Evolutionary conservation across 2,797 vertebrate species (phyloP).

Genomic region (Esox masquinongy): DNA sequence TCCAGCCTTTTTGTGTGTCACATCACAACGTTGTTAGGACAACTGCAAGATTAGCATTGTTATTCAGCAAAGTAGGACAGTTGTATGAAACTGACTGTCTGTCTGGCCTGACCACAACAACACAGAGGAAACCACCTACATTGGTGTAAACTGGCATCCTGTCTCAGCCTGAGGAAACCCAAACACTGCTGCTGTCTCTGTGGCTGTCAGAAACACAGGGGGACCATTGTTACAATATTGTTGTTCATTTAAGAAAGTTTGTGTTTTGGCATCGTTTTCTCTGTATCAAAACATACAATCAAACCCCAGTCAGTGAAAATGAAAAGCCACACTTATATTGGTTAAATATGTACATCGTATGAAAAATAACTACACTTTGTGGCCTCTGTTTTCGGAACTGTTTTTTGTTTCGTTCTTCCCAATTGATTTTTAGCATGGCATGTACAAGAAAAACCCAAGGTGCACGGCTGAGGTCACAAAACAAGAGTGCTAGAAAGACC

Average conservation of each 20-base stretch:
- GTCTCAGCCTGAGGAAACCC: neutral
- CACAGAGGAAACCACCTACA: neutral
- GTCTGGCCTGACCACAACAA: neutral
- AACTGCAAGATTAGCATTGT: neutral
- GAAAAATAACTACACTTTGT: neutral
- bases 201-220: neutral
- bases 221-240: neutral
- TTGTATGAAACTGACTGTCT: neutral
- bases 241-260: neutral
- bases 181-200: neutral
- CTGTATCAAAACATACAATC: neutral
- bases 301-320: neutral
- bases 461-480: neutral
- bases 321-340: neutral
- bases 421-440: neutral
- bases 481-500: neutral
- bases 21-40: neutral
- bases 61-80: neutral
- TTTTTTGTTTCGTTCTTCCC: too few species aligned
- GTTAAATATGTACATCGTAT: neutral
- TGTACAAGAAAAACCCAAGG: neutral
- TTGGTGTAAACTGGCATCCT: neutral
- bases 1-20: neutral
- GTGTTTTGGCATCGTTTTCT: neutral
- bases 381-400: neutral